A percentile compares a stretch with the other conserved stretches of the same genome.
phyloP scores from a whole-genome alignment of 1,140 invertebrate genomes.

The Arctopsyche grandis region DNA sequence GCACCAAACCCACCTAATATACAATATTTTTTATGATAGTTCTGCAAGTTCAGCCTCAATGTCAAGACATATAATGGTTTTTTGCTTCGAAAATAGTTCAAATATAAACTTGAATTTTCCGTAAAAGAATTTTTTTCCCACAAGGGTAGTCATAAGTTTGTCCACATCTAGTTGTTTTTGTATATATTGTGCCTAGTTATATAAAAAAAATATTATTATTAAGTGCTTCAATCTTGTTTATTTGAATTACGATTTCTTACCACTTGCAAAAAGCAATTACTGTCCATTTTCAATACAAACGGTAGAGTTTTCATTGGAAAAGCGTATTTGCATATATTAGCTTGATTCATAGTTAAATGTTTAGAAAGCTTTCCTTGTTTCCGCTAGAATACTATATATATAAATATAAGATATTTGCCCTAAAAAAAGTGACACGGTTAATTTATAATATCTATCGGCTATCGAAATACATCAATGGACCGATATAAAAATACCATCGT shows the following conservation, averaged over 20 bases:
- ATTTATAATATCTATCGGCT: too few species aligned
- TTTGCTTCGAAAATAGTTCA: conserved; percentile 15
- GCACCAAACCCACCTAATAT: too few species aligned
- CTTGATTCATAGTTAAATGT: background rate
- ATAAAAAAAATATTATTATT: background rate
- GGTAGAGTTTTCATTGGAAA: background rate
- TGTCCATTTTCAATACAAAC: background rate
- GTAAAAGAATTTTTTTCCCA: conserved; percentile 37
- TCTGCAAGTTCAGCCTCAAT: background rate
- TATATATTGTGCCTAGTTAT: conserved; percentile 21
- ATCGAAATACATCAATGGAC: too few species aligned
- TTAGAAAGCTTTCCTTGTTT: background rate
- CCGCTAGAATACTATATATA: too few species aligned
- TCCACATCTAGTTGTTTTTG: background rate
- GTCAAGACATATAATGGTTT: background rate
- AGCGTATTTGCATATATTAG: conserved; percentile 5
- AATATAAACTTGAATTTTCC: conserved; percentile 18
- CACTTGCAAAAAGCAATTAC: background rate
- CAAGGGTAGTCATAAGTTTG: background rate
- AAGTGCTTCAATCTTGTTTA: too few species aligned
- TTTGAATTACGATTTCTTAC: background rate
- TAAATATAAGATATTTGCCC: background rate
- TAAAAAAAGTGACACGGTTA: too few species aligned
- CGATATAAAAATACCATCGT: too few species aligned
- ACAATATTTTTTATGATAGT: too few species aligned